Evolutionary conservation across 2,113 vertebrate species (phyloP), one percentile per base, ranked within the genome.

Genomic region (Trichomycterus rosablanca): DNA sequence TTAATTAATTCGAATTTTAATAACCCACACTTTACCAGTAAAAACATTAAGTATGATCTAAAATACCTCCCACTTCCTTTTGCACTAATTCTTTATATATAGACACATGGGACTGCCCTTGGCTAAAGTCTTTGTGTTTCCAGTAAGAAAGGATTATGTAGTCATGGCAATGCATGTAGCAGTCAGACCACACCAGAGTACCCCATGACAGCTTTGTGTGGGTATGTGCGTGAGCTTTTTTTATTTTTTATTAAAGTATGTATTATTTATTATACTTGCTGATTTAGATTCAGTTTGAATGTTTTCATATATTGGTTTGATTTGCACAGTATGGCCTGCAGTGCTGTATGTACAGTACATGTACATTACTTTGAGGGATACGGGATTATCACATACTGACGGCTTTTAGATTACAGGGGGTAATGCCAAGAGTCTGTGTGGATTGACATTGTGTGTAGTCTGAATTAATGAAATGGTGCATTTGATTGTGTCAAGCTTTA

Each of bases 191-290:
- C 48, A 59, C 26, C 51, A 68, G 71, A 68, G 61, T 59, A 61
- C 32, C 57, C 16, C 69, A 77, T 71, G 71, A 80, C 79, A 79
- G 63, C 67, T 18, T 48, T 44, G 34, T 67, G 35, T 26, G 24
- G 45, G 12, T 43, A 58, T 56, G 66, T 55, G 58, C 63, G 19
- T 11, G 23, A 10, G 40, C 23, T n/a, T 26, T 26, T 65, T 46
- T 35, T 45, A 16, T 26, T 32, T 23, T 57, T 46, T 35, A 4
- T 44, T 59, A 18, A 19, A 39, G 7, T 30, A 14, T 22, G 24
- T 49, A 6, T 12, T 11, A 50, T 50, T 32, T 8, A 32, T 52
- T 32, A 52, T 11, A 52, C 26, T 26, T 50, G 15, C 48, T 34
- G 49, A n/a, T n/a, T 34, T 15, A 19, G 15, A 15, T 30, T 30